A percentile compares a stretch with the other conserved stretches of the same genome.
Evolutionary conservation across 2,113 vertebrate genomes (phyloP).

Genomic region (Elgaria multicarinata): DNA sequence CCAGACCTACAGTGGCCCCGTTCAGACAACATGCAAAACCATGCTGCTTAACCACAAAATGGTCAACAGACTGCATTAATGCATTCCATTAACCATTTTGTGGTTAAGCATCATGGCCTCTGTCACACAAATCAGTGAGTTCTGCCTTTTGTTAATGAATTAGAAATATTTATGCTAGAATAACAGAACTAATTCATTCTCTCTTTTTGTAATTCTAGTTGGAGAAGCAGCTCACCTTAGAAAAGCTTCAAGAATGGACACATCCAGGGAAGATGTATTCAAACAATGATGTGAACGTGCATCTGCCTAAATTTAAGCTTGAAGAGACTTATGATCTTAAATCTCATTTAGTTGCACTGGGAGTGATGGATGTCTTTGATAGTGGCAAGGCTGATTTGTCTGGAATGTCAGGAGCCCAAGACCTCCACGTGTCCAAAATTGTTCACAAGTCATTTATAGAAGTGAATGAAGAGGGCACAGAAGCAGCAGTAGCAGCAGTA

Average conservation of each 20-base stretch:
- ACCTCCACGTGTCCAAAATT: slow-evolving; percentile 87
- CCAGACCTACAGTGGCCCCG: too few species aligned
- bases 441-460: slow-evolving; percentile 92
- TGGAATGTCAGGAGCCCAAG: slow-evolving; percentile 81
- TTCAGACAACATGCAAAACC: too few species aligned
- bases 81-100: too few species aligned
- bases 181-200: not conserved
- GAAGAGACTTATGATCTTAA: slow-evolving; percentile 85
- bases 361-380: slow-evolving; percentile 85
- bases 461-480: slow-evolving; percentile 93
- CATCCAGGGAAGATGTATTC: slow-evolving; percentile 72
- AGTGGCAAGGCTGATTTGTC: slow-evolving; percentile 83
- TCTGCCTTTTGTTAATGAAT: not conserved
- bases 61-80: too few species aligned
- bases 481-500: slow-evolving; percentile 90
- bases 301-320: slow-evolving; percentile 90
- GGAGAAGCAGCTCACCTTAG: slow-evolving; percentile 82
- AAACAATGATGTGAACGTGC: slow-evolving; percentile 74
- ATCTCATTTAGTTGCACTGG: slow-evolving; percentile 78
- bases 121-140: not conserved
- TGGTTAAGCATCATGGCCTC: too few species aligned
- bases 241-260: slow-evolving; percentile 89
- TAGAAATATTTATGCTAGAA: not conserved
- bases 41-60: too few species aligned
- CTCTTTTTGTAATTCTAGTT: slow-evolving; percentile 78